Evolutionary conservation across 2,113 vertebrate species (phyloP).

Genomic region (Erythrocebus patas): DNA sequence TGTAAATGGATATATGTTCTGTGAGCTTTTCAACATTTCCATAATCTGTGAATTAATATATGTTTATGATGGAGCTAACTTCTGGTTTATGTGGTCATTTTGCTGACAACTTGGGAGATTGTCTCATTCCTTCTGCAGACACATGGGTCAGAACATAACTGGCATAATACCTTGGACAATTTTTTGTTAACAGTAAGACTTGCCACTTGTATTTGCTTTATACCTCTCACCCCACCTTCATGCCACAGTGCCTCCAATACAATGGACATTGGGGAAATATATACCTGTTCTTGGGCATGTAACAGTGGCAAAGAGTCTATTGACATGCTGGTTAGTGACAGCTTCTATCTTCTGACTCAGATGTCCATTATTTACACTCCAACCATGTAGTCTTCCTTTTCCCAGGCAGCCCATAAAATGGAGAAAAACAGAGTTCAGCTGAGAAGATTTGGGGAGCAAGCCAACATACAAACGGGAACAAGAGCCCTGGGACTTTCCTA

Average conservation of each 20-base stretch:
- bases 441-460: background rate
- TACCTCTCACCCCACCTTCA: background rate
- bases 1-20: background rate
- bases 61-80: background rate
- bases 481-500: constrained; percentile 52
- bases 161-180: too few species aligned
- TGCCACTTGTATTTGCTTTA: background rate
- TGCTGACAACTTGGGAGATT: background rate
- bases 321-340: background rate
- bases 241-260: accelerated
- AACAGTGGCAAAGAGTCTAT: too few species aligned
- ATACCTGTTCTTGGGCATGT: background rate
- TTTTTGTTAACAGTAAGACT: background rate
- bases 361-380: background rate
- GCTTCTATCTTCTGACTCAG: background rate
- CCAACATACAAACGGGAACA: background rate
- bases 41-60: background rate
- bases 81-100: background rate
- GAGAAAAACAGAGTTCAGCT: background rate
- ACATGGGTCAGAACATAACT: background rate
- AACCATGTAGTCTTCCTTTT: background rate
- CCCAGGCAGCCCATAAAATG: background rate
- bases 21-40: background rate
- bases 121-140: background rate
- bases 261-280: accelerated